These are phyloP conservation scores for Nansenia antarctica DNA, from an alignment of 2,113 vertebrate genomes.

Conservation along the genomic window DNA sequence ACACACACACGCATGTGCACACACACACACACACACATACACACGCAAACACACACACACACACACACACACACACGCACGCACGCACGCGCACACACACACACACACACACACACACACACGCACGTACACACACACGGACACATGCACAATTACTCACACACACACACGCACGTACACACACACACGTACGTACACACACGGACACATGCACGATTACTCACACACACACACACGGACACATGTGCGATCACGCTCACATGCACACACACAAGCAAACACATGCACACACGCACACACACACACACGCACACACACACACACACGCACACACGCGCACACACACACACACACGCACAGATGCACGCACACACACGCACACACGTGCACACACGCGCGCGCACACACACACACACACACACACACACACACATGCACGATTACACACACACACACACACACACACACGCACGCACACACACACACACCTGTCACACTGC, in stretches of 20 bases:
- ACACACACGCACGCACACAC: background rate
- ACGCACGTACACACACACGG: background rate
- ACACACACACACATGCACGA: background rate
- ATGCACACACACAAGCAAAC: no score
- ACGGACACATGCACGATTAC: background rate
- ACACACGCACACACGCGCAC: background rate
- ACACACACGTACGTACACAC: no score
- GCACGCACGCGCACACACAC: background rate
- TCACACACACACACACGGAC: background rate
- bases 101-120: conserved; percentile 3
- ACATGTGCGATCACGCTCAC: no score
- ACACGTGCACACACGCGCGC: background rate
- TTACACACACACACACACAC: background rate
- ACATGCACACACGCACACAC: background rate
- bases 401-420: conserved; percentile 11
- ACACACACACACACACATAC: background rate
- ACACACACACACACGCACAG: background rate
- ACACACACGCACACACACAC: background rate
- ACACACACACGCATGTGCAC: background rate
- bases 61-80: background rate
- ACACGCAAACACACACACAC: background rate
- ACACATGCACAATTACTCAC: no score
- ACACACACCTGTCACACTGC: background rate
- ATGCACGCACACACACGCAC: background rate
- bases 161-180: background rate